Conservation (phyloP, 2,797 vertebrate genomes). For the Falco cherrug region DNA sequence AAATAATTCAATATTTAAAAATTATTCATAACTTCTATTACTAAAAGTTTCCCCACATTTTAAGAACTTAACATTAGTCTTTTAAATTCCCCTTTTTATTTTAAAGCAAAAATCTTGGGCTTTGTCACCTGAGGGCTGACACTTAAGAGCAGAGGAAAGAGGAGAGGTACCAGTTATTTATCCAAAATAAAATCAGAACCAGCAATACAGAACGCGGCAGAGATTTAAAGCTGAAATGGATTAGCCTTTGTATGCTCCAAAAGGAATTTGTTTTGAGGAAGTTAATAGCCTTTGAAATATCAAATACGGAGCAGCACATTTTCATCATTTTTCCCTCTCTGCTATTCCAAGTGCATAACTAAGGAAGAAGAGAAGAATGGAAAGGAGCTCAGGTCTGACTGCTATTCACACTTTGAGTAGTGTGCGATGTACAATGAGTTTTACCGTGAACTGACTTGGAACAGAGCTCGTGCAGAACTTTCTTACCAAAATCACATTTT, state of each 20-base stretch:
- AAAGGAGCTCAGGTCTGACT: conserved; percentile 5
- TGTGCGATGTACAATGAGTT: not conserved
- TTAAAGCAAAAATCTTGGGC: not conserved
- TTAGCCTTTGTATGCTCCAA: not conserved
- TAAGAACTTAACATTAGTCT: not conserved
- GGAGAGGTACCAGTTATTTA: not conserved
- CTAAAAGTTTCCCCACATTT: not conserved
- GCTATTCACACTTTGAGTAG: not conserved
- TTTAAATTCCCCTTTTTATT: not conserved
- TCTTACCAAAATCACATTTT: not conserved
- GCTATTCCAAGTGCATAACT: not conserved
- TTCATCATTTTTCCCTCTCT: not conserved
- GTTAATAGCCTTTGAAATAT: not conserved
- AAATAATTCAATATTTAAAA: not conserved
- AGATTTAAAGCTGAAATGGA: not conserved
- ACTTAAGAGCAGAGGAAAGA: not conserved
- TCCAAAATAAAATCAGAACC: not conserved
- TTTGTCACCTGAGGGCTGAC: not conserved
- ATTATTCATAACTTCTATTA: not conserved
- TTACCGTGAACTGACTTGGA: conserved; percentile 1
- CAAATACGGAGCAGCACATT: not conserved
- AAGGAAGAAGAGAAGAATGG: not conserved
- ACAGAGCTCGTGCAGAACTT: not conserved
- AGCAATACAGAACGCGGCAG: not conserved
- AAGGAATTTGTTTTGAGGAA: not conserved